Evolutionary conservation across 2,888 invertebrate genomes (phyloP).

Genomic region (Pasiphila rectangulata): DNA sequence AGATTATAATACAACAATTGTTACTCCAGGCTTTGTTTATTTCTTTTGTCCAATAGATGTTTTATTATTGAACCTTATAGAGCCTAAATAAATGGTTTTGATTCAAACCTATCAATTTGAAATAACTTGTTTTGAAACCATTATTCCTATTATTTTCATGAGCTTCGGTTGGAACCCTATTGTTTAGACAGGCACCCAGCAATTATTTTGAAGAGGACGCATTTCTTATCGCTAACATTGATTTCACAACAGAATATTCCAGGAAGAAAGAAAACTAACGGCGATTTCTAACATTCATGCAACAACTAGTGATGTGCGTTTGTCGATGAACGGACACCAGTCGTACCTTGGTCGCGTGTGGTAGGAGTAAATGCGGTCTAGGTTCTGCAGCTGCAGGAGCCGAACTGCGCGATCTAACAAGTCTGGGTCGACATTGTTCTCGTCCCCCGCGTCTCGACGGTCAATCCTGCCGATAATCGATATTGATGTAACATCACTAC

Average conservation of each 20-base stretch:
- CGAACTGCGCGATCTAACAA: constrained; percentile 79
- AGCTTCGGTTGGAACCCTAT: neutral
- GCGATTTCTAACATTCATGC: constrained; percentile 42
- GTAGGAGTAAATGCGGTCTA: constrained; percentile 81
- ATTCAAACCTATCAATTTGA: neutral
- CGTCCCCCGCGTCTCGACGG: constrained; percentile 71
- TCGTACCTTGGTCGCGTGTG: constrained; percentile 82
- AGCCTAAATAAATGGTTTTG: neutral
- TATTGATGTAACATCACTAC: constrained; percentile 60
- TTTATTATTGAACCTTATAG: neutral
- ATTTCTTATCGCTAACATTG: neutral
- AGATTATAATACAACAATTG: too few species aligned
- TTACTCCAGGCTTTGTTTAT: too few species aligned
- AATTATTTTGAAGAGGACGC: constrained; percentile 2
- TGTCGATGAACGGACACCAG: constrained; percentile 62
- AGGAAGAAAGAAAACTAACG: constrained; percentile 3
- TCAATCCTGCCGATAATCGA: constrained; percentile 78
- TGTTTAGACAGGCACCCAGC: constrained; percentile 2
- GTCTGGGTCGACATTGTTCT: constrained; percentile 72
- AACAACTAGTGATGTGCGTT: constrained; percentile 47
- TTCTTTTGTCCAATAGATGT: neutral
- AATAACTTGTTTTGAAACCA: neutral
- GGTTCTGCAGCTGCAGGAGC: constrained; percentile 79
- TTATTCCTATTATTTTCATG: neutral
- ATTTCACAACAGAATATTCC: constrained; percentile 4